These are phyloP conservation scores for Apteryx mantelli DNA, from an alignment of 2,113 vertebrate genomes.

Conservation along the genomic window DNA sequence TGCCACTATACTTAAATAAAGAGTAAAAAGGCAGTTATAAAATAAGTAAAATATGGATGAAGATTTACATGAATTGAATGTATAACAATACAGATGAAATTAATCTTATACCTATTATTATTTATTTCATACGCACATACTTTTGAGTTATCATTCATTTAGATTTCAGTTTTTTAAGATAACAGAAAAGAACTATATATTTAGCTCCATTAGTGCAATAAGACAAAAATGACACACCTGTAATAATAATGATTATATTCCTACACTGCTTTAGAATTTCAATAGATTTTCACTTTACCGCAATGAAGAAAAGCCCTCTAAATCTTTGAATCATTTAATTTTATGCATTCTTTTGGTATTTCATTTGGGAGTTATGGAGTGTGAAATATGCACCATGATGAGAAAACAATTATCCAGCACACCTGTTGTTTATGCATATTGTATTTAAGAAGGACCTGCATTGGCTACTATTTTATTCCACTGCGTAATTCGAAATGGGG, in stretches of 20 bases:
- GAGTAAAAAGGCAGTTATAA: not conserved
- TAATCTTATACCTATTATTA: not conserved
- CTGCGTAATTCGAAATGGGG: not conserved
- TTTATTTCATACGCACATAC: not conserved
- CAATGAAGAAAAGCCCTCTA: conserved; percentile 40
- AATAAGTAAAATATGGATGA: not conserved
- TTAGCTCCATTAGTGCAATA: conserved; percentile 5
- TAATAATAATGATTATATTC: conserved; percentile 37
- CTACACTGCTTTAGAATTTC: conserved; percentile 33
- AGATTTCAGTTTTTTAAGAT: conserved; percentile 12
- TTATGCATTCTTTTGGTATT: conserved; percentile 72
- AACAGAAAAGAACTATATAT: conserved; percentile 37
- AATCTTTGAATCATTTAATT: conserved; percentile 71
- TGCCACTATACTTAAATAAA: conserved; percentile 16
- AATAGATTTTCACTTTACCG: conserved; percentile 21
- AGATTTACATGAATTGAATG: not conserved
- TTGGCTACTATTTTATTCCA: conserved; percentile 12
- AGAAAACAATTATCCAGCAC: conserved; percentile 73
- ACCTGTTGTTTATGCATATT: conserved; percentile 65
- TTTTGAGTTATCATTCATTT: conserved; percentile 5
- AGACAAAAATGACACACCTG: not conserved
- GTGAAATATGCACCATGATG: conserved; percentile 74
- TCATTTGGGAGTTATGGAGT: conserved; percentile 72
- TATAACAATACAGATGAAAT: not conserved
- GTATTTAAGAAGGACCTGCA: not conserved